phyloP scores from a whole-genome alignment of 2,888 invertebrate genomes.

The Drosophila ustulata region DNA sequence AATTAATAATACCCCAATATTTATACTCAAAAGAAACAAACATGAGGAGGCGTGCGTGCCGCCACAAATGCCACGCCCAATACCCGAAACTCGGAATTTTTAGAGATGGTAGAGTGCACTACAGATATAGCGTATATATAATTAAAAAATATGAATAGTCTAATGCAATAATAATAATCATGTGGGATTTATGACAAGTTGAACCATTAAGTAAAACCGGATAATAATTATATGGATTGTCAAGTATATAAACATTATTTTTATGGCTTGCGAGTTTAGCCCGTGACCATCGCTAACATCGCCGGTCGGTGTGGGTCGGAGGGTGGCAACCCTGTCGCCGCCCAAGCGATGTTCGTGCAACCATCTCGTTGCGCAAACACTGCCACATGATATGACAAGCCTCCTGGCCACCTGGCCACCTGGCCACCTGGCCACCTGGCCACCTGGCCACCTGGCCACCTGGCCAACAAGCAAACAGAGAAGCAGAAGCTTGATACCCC shows the following conservation, averaged over 20 bases:
- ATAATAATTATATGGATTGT: conserved; percentile 8
- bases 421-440: conserved; percentile 38
- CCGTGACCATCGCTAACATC: conserved; percentile 33
- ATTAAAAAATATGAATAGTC: background rate
- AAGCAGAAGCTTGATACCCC: conserved; percentile 42
- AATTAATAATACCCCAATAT: conserved; percentile 68
- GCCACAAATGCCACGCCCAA: conserved; percentile 44
- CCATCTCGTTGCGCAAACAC: conserved; percentile 65
- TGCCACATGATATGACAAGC: conserved; percentile 59
- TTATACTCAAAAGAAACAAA: conserved; percentile 14
- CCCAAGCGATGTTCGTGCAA: conserved; percentile 60
- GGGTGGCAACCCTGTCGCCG: conserved; percentile 17
- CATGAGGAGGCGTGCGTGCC: conserved; percentile 26
- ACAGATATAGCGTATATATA: background rate
- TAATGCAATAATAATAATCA: conserved; percentile 6
- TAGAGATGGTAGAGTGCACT: conserved; percentile 16
- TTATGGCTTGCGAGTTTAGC: conserved; percentile 2
- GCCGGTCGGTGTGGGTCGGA: background rate
- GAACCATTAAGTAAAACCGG: conserved; percentile 20
- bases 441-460: conserved; percentile 38
- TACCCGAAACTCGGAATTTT: background rate
- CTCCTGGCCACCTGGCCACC: conserved; percentile 22
- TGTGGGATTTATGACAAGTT: conserved; percentile 3
- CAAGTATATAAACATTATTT: background rate
- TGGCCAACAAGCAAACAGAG: conserved; percentile 49